Evolutionary conservation across 2,888 invertebrate genomes (phyloP).

Genomic region (Noctua janthina): DNA sequence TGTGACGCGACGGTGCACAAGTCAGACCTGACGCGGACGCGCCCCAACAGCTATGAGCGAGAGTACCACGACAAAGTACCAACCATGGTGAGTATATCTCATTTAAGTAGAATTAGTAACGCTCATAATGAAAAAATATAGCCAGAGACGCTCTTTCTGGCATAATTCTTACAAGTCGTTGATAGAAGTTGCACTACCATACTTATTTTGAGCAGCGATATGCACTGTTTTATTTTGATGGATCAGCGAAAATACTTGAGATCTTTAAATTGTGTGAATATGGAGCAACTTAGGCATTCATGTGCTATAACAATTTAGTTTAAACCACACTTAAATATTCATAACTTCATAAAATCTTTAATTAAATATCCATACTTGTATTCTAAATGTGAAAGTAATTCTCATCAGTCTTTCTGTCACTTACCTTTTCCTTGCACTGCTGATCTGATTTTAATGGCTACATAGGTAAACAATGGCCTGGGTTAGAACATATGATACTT

Average conservation of each 20-base stretch:
- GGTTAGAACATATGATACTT: not conserved
- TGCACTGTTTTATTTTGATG: not conserved
- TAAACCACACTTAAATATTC: not conserved
- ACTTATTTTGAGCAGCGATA: not conserved
- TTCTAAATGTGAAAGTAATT: no score
- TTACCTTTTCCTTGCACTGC: not conserved
- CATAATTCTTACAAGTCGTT: no score
- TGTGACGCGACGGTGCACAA: slow-evolving; percentile 78
- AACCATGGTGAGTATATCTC: slow-evolving; percentile 78
- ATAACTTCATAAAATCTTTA: not conserved
- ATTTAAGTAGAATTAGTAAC: not conserved
- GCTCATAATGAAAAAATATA: no score
- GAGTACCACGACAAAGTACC: slow-evolving; percentile 82
- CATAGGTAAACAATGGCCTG: not conserved
- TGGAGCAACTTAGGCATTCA: no score
- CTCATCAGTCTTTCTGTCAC: not conserved
- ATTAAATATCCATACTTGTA: no score
- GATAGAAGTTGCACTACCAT: not conserved
- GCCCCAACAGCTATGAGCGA: slow-evolving; percentile 77
- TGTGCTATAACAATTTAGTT: not conserved
- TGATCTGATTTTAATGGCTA: not conserved
- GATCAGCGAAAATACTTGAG: not conserved
- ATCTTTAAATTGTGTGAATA: not conserved
- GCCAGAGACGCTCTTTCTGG: not conserved
- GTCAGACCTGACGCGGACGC: slow-evolving; percentile 76